phyloP scores from a whole-genome alignment of 2,797 vertebrate species.

The Corythornis leucogaster region DNA sequence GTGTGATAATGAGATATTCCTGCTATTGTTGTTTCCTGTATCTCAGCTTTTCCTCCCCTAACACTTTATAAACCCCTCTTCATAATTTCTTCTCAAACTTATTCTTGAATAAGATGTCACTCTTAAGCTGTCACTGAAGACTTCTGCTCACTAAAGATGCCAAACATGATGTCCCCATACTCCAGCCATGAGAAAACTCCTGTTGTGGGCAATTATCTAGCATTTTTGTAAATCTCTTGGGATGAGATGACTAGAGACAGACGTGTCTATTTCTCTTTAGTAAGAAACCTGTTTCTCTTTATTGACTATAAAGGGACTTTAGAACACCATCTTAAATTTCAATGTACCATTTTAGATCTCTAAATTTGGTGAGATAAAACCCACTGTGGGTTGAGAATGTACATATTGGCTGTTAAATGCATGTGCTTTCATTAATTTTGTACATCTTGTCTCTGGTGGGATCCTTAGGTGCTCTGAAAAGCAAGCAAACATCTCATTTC shows the following conservation, averaged over 20 bases:
- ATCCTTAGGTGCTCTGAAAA: neutral
- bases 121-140: neutral
- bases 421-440: neutral
- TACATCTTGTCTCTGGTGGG: neutral
- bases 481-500: neutral
- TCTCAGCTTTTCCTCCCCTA: neutral
- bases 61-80: neutral
- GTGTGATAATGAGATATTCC: neutral
- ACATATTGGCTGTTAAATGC: neutral
- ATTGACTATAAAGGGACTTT: neutral
- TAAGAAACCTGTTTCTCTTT: neutral
- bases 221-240: neutral
- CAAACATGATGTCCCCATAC: neutral
- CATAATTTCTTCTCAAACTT: neutral
- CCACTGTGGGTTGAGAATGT: neutral
- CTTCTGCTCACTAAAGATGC: neutral
- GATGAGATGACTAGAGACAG: neutral
- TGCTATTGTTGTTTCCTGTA: neutral
- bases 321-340: neutral
- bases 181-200: neutral
- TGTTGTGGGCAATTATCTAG: neutral
- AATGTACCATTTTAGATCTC: neutral
- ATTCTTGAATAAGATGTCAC: neutral
- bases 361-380: neutral
- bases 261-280: neutral